Base-by-base conservation (phyloP, 2,797 vertebrate genomes). In the Natrix natrix region DNA sequence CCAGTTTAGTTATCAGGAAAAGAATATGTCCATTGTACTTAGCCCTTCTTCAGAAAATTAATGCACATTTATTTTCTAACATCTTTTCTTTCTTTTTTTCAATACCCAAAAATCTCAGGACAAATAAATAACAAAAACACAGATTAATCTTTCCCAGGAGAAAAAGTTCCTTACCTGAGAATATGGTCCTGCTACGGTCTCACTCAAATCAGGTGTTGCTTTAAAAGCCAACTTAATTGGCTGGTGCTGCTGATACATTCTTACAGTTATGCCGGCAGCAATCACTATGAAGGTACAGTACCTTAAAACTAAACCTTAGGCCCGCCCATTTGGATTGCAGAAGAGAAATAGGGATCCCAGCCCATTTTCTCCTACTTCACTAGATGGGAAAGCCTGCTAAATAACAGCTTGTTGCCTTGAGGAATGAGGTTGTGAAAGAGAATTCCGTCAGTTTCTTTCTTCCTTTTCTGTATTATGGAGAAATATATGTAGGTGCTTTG, bases 221-320 rank as follows among this genome's bases (percentile, higher is more conserved):
- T 4, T 0, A 91, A 28, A 89, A 86, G 94, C 32, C 26, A 93
- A 48, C 1, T 95, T 88, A 48, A n/a, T 3, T 0, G 96, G 93
- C 90, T 92, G 92, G 59, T 20, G 74, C 91, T 96, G 94, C 95
- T 93, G 93, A 93, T 93, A 96, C 96, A 96, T 97, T 93, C 92
- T 95, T 95, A 94, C 92, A 93, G 95, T 91, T 93, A 55, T 88
- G 90, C 57, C 92, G 83, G 93, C 91, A 91, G 94, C 93, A 95
- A 94, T 96, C 95, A 96, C 87, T 93, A 94, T 93, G 94, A 95
- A 94, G 95, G 93, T 94, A 94, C 95, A 95, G 94, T 94, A 94
- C 95, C 96, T 97, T 96, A 97, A 96, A 96, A 95, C 96, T 95
- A 13, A 96, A 89, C 37, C 3, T 87, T 93, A 61, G 95, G 94